Conservation (phyloP, 2,113 vertebrate species). For the Casuarius casuarius region DNA sequence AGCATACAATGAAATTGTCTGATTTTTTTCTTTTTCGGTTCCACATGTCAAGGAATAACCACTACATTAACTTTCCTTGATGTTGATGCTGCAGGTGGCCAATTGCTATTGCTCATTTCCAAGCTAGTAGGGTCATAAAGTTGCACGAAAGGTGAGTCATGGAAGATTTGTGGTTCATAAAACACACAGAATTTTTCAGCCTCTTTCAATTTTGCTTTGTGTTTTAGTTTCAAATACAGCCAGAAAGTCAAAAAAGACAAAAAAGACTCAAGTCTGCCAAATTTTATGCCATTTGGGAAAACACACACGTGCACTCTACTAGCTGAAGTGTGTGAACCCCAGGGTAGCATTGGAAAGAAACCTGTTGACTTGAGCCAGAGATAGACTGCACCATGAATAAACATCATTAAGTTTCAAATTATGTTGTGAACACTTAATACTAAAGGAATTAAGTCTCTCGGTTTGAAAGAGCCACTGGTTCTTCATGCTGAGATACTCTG, state of each 20-base stretch:
- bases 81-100: conserved; percentile 3
- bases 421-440: conserved; percentile 55
- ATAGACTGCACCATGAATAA: background rate
- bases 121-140: conserved; percentile 26
- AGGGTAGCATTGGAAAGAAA: conserved; percentile 29
- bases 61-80: background rate
- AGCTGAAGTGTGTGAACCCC: conserved; percentile 14
- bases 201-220: background rate
- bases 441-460: conserved; percentile 41
- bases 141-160: conserved; percentile 19
- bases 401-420: conserved; percentile 28
- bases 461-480: conserved; percentile 23
- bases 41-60: background rate
- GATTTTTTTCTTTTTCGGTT: background rate
- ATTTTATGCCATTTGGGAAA: conserved; percentile 12
- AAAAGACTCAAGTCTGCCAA: background rate
- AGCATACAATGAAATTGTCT: background rate
- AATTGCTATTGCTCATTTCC: conserved; percentile 14
- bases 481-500: background rate
- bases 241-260: background rate
- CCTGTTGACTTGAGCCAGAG: conserved; percentile 25
- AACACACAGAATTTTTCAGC: conserved; percentile 7
- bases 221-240: conserved; percentile 20
- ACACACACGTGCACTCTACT: background rate
- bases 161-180: conserved; percentile 36